phyloP scores from a whole-genome alignment of 2,113 vertebrate genomes.

The Phalacrocorax pelagicus region DNA sequence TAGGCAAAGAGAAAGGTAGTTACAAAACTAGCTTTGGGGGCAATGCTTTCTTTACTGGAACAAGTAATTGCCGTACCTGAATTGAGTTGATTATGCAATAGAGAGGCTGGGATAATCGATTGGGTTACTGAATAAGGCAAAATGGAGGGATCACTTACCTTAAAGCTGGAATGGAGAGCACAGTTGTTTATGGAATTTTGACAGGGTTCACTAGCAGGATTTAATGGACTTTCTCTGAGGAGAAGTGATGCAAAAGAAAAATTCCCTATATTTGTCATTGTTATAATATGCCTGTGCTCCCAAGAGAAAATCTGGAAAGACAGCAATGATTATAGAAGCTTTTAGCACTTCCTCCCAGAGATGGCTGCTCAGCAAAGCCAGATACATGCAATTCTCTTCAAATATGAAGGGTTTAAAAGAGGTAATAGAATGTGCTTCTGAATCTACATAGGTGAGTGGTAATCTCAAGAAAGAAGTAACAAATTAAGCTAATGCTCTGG shows the following conservation, averaged over 20 bases:
- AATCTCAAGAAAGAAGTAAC: background rate
- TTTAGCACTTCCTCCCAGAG: background rate
- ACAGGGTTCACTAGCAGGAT: background rate
- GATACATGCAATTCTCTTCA: background rate
- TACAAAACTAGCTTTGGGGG: background rate
- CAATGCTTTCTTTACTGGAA: background rate
- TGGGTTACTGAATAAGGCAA: background rate
- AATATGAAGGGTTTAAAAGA: background rate
- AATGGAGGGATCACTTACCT: background rate
- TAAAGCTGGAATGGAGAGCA: background rate
- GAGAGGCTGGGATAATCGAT: background rate
- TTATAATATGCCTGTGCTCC: background rate
- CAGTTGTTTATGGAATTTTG: background rate
- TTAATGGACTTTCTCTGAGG: background rate
- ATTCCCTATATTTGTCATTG: background rate
- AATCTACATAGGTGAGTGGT: background rate
- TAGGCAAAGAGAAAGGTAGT: background rate
- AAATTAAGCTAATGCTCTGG: background rate
- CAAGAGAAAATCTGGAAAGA: background rate
- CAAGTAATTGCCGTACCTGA: background rate
- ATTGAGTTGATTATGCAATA: background rate
- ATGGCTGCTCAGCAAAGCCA: background rate
- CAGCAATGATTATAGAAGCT: background rate
- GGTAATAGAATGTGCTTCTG: background rate
- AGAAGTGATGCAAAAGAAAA: background rate